These are phyloP conservation scores for Scartelaos histophorus DNA, from an alignment of 2,113 vertebrate genomes.

Conservation along the genomic window DNA sequence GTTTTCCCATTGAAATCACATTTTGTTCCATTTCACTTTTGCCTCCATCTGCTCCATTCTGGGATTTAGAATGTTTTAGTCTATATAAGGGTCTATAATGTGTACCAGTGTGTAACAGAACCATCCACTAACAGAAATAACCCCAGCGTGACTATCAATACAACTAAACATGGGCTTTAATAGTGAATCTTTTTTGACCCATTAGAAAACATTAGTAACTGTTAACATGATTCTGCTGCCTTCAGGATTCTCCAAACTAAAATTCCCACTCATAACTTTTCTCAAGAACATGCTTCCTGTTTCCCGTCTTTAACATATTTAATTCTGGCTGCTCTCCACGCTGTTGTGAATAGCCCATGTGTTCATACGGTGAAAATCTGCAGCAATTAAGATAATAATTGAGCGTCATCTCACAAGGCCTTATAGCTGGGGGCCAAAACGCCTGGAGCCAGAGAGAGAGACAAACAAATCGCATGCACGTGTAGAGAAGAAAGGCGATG, in stretches of 20 bases:
- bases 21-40: no score
- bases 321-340: slow-evolving; percentile 11
- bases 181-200: no score
- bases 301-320: slow-evolving; percentile 18
- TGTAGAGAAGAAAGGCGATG: slow-evolving; percentile 14
- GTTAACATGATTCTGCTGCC: background rate
- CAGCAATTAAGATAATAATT: slow-evolving; percentile 47
- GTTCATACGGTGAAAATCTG: slow-evolving; percentile 24
- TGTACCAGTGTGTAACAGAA: no score
- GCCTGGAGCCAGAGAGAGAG: slow-evolving; percentile 30
- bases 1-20: no score
- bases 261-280: slow-evolving; percentile 29
- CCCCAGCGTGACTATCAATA: no score
- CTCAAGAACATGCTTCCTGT: slow-evolving; percentile 8
- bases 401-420: slow-evolving; percentile 35
- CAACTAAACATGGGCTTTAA: no score
- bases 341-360: slow-evolving; percentile 10
- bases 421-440: slow-evolving; percentile 27
- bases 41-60: no score
- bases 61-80: no score
- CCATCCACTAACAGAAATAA: no score
- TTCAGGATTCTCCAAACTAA: background rate
- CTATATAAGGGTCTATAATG: no score
- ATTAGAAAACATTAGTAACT: background rate
- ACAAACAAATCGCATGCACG: slow-evolving; percentile 37